Percentiles rank a stretch among this genome's conserved stretches.
Evolutionary conservation across 2,888 invertebrate species (phyloP).

Genomic region (Diarsia brunnea): DNA sequence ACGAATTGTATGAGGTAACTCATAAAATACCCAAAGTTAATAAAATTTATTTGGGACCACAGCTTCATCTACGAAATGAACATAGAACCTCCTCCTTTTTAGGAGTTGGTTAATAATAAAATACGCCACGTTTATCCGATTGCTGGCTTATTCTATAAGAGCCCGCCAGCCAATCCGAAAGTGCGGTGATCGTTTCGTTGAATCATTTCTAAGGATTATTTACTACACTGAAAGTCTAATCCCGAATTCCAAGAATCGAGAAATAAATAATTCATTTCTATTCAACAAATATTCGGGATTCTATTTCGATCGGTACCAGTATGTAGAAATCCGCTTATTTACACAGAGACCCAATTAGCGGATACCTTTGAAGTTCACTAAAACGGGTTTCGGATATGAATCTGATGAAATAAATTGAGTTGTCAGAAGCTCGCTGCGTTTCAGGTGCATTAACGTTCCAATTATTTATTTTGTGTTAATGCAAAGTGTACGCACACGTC

Average conservation of each 20-base stretch:
- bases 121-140: conserved; percentile 41
- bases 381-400: conserved; percentile 85
- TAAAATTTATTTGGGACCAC: too few relatives aligned
- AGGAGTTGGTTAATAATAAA: conserved; percentile 6
- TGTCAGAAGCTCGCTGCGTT: conserved; percentile 78
- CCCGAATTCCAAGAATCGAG: conserved; percentile 23
- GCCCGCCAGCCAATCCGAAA: conserved; percentile 37
- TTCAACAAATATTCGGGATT: conserved; percentile 50
- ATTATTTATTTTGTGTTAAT: conserved; percentile 78
- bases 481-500: conserved; percentile 51
- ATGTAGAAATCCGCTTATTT: conserved; percentile 68
- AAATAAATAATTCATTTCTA: conserved; percentile 48
- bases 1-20: too few relatives aligned
- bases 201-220: conserved; percentile 52
- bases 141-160: conserved; percentile 38
- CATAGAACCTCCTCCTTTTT: too few relatives aligned
- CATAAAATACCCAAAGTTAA: too few relatives aligned
- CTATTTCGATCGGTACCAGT: conserved; percentile 62
- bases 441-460: conserved; percentile 79
- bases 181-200: conserved; percentile 43
- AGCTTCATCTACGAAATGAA: too few relatives aligned
- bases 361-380: conserved; percentile 84
- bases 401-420: conserved; percentile 86
- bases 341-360: conserved; percentile 82
- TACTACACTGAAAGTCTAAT: conserved; percentile 42